These are phyloP conservation scores for Oeneis ivallda DNA, from an alignment of 2,888 invertebrate genomes.

Conservation along the genomic window DNA sequence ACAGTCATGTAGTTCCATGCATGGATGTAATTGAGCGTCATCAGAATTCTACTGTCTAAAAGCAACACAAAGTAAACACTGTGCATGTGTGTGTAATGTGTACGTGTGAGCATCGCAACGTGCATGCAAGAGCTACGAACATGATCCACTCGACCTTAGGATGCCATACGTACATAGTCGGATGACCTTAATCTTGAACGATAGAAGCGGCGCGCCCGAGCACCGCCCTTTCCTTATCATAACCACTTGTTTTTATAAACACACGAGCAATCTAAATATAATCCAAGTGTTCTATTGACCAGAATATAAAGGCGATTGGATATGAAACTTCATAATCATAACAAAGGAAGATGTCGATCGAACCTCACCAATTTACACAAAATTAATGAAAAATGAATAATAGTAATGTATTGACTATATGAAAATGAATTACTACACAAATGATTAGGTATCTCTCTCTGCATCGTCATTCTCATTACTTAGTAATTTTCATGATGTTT, in stretches of 20 bases:
- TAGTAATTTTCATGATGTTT: too few species aligned
- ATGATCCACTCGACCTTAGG: conserved; percentile 45
- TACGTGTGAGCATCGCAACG: conserved; percentile 23
- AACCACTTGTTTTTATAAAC: conserved; percentile 49
- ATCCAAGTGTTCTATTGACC: conserved; percentile 1
- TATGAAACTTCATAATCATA: not conserved
- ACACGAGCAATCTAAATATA: conserved; percentile 19
- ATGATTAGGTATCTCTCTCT: too few species aligned
- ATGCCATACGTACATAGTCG: conserved; percentile 47
- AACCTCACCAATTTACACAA: too few species aligned
- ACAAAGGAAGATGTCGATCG: too few species aligned
- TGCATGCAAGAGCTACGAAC: conserved; percentile 38
- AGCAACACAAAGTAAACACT: conserved; percentile 29
- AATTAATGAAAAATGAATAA: too few species aligned
- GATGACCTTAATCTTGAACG: conserved; percentile 79
- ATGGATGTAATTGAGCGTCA: conserved; percentile 13
- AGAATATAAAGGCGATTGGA: not conserved
- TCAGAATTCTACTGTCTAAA: conserved; percentile 19
- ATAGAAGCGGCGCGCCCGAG: conserved; percentile 56
- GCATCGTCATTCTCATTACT: too few species aligned
- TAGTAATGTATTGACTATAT: too few species aligned
- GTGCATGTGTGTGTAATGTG: conserved; percentile 16
- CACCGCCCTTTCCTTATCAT: conserved; percentile 65
- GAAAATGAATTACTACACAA: too few species aligned
- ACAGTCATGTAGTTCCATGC: too few species aligned